Conservation (phyloP, 2,797 vertebrate genomes). For the Oreochromis mossambicus region DNA sequence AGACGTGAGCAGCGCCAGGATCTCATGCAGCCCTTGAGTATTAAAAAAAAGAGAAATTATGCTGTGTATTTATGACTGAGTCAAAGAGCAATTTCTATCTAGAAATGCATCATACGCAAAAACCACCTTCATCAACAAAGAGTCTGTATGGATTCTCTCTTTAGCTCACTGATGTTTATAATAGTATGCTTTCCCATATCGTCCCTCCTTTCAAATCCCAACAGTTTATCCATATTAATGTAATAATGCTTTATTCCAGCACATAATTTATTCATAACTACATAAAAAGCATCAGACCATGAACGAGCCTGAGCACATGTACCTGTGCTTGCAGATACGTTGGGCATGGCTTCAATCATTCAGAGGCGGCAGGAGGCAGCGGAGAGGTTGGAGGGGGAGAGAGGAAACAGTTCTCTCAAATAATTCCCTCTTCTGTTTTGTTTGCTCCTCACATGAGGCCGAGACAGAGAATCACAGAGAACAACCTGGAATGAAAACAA, state of each 20-base stretch:
- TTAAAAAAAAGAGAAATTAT: neutral
- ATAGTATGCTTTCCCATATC: neutral
- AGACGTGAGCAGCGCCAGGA: conserved; percentile 88
- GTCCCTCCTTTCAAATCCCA: neutral
- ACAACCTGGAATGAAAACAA: neutral
- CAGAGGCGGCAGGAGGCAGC: conserved; percentile 17
- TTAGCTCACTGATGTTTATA: neutral
- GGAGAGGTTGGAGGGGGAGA: conserved; percentile 3
- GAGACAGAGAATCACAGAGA: neutral
- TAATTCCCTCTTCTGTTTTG: neutral
- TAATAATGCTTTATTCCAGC: neutral
- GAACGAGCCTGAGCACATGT: neutral
- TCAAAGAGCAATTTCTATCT: neutral
- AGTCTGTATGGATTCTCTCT: neutral
- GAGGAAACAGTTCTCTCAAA: neutral
- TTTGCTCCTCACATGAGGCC: neutral
- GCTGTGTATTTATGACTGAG: neutral
- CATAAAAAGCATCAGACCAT: neutral
- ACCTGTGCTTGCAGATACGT: conserved; percentile 64
- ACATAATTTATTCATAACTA: neutral
- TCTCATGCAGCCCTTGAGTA: conserved; percentile 85
- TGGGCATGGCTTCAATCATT: conserved; percentile 63
- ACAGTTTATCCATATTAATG: neutral
- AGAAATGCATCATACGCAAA: neutral
- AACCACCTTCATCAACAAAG: neutral